Conservation (phyloP, 2,113 vertebrate species). For the Octodon degus region DNA sequence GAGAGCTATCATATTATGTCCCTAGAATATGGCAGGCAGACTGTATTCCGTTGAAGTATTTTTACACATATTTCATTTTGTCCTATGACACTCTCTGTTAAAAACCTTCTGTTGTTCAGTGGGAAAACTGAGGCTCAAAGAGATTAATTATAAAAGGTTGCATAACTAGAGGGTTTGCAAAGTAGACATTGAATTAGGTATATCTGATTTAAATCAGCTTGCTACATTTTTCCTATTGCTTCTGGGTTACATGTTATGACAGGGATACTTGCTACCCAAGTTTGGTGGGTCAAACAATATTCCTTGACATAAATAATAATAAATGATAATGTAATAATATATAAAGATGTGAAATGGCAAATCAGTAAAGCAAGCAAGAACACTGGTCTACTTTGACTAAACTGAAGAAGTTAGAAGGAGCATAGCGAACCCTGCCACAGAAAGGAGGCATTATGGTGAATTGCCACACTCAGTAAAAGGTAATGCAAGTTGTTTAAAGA, state of each 20-base stretch:
- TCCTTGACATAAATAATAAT: slow-evolving; percentile 20
- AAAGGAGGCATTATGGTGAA: neutral
- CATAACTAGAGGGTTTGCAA: neutral
- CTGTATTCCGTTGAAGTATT: neutral
- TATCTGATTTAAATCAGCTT: neutral
- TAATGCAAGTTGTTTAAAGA: neutral
- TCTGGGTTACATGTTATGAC: neutral
- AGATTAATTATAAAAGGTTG: neutral
- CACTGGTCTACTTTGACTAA: neutral
- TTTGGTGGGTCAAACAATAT: neutral
- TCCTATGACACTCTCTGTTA: neutral
- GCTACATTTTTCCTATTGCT: neutral
- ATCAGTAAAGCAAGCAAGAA: neutral
- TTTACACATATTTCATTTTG: neutral
- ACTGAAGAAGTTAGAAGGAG: neutral
- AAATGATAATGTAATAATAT: neutral
- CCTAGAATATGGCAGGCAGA: neutral
- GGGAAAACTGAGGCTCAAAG: neutral
- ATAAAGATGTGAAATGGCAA: neutral
- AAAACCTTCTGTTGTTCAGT: neutral
- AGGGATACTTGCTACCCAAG: neutral
- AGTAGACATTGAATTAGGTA: neutral
- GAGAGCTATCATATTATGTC: neutral
- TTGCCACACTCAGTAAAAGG: slow-evolving; percentile 9
- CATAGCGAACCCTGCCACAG: neutral